Conservation (phyloP, 30 jellyfish, hydroid and myxozoan genomes). For the Cassiopea xamachana region DNA sequence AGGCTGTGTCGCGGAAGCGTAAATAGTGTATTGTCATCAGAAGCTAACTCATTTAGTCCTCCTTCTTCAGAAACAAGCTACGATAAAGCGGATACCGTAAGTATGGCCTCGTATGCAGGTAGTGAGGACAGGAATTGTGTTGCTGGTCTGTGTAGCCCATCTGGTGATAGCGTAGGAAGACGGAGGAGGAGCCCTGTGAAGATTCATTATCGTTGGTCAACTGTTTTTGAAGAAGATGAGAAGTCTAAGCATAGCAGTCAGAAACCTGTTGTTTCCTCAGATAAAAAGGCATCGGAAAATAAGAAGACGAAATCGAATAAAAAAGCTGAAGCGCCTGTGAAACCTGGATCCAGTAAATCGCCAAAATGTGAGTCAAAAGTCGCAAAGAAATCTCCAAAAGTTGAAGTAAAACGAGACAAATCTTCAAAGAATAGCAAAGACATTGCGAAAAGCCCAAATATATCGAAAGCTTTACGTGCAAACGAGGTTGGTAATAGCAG, state of each 20-base stretch:
- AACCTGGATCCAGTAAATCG: constrained; percentile 38
- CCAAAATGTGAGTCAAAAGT: constrained; percentile 35
- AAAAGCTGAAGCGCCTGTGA: constrained; percentile 23
- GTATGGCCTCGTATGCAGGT: constrained; percentile 90
- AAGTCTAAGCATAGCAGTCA: constrained; percentile 58
- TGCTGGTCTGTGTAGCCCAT: constrained; percentile 48
- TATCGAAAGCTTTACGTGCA: constrained; percentile 5
- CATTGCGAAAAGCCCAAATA: constrained; percentile 6
- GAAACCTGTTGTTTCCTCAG: constrained; percentile 10
- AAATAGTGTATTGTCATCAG: constrained; percentile 67
- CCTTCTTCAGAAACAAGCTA: constrained; percentile 56
- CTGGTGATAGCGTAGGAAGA: constrained; percentile 45
- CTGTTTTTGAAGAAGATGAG: constrained; percentile 96
- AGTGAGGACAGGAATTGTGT: constrained; percentile 69
- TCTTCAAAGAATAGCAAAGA: background rate
- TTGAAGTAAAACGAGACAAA: constrained; percentile 7
- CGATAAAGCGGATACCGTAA: constrained; percentile 87
- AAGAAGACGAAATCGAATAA: constrained; percentile 40
- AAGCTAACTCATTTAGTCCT: constrained; percentile 55
- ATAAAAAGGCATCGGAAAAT: constrained; percentile 15
- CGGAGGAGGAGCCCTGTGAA: constrained; percentile 89
- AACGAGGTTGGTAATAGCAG: constrained; percentile 58
- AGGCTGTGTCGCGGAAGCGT: constrained; percentile 72
- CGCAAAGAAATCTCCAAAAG: constrained; percentile 29
- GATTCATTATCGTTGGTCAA: constrained; percentile 95